These are phyloP conservation scores for Eristalinus aeneus DNA, from an alignment of 2,888 invertebrate species.

Conservation along the genomic window DNA sequence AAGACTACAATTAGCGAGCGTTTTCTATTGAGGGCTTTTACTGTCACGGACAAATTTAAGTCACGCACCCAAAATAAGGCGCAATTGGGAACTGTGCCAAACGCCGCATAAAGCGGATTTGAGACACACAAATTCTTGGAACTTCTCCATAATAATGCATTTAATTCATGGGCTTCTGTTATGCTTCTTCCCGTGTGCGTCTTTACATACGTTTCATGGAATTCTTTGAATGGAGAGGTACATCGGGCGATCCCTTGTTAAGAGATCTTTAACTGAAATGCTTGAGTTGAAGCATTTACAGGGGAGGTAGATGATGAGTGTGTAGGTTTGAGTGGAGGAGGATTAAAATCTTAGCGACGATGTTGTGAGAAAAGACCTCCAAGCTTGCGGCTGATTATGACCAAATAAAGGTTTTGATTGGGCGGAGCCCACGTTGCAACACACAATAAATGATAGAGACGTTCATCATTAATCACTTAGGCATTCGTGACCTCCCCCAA, in stretches of 20 bases:
- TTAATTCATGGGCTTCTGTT: neutral
- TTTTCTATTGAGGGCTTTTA: conserved; percentile 27
- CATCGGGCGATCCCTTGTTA: neutral
- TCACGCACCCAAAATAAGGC: neutral
- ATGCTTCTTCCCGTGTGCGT: neutral
- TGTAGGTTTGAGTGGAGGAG: neutral
- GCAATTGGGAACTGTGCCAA: conserved; percentile 53
- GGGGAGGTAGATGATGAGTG: neutral
- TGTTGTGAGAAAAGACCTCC: neutral
- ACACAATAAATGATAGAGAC: neutral
- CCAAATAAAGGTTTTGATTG: neutral
- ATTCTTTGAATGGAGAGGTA: neutral
- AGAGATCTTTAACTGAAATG: neutral
- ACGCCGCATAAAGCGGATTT: conserved; percentile 11
- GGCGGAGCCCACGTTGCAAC: neutral
- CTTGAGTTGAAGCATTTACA: neutral
- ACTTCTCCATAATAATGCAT: neutral
- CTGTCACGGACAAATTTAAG: conserved; percentile 32
- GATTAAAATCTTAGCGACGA: neutral
- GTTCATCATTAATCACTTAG: neutral
- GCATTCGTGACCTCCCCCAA: neutral
- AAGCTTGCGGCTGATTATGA: neutral
- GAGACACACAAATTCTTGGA: neutral
- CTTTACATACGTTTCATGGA: neutral
- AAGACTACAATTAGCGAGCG: neutral